phyloP scores from a whole-genome alignment of 2,797 vertebrate species.

The Micromesistius poutassou region DNA sequence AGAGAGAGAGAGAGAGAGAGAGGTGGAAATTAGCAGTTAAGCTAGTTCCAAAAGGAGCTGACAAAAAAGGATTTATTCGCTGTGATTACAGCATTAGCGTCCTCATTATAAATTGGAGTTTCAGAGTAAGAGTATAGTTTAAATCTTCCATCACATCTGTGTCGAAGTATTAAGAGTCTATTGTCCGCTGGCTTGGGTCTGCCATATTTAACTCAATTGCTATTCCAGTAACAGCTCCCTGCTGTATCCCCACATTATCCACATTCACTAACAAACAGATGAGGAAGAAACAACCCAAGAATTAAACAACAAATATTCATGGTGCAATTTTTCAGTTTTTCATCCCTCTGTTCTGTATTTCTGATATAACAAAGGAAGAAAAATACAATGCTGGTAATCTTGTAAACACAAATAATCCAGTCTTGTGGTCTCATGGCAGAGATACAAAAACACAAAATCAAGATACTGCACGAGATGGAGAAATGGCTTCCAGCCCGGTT shows the following conservation, averaged over 20 bases:
- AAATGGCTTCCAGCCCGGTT: neutral
- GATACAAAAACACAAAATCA: neutral
- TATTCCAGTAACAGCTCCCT: neutral
- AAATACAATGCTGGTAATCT: neutral
- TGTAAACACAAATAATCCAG: neutral
- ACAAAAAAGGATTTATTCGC: neutral
- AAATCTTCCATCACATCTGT: neutral
- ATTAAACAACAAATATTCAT: neutral
- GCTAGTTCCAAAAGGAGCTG: neutral
- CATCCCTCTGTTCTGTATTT: no score
- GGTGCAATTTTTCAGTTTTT: neutral
- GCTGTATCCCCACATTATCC: neutral
- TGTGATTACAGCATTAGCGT: neutral
- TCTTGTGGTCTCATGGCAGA: neutral
- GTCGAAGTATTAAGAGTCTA: neutral
- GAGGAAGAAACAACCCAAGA: neutral
- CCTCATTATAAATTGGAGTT: neutral
- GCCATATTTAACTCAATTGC: neutral
- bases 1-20: constrained; percentile 33
- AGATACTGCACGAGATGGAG: neutral
- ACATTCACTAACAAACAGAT: neutral
- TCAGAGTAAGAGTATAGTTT: neutral
- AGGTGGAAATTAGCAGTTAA: neutral
- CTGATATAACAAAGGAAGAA: neutral
- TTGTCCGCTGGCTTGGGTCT: neutral